phyloP scores from a whole-genome alignment of 2,113 vertebrate genomes.

The Hydrolagus affinis region DNA sequence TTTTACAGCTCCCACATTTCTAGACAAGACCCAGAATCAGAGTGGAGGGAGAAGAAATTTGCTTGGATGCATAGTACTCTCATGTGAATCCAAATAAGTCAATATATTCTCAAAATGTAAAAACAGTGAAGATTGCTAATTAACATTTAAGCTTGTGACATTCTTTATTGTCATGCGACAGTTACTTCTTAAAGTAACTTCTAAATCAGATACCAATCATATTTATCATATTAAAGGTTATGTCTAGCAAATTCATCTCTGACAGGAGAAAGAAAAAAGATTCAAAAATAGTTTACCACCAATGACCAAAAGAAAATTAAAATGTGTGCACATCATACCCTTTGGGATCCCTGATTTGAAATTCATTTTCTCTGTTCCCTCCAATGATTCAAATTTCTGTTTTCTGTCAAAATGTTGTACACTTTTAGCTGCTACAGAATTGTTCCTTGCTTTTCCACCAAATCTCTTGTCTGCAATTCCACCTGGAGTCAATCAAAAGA shows the following conservation, averaged over 20 bases:
- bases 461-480: constrained; percentile 44
- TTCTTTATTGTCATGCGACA: neutral
- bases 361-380: constrained; percentile 49
- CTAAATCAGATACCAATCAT: neutral
- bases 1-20: no score
- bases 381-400: constrained; percentile 46
- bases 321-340: constrained; percentile 46
- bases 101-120: no score
- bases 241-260: neutral
- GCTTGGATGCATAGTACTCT: neutral
- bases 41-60: neutral
- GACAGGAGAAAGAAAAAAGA: constrained; percentile 34
- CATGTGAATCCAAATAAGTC: no score
- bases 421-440: constrained; percentile 46
- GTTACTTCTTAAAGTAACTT: no score
- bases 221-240: neutral
- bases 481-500: constrained; percentile 52
- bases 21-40: no score
- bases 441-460: constrained; percentile 47
- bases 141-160: neutral
- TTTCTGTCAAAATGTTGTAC: constrained; percentile 47
- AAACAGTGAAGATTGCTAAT: neutral
- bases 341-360: constrained; percentile 48
- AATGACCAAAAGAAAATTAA: neutral
- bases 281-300: constrained; percentile 39